Evolutionary conservation across 2,797 vertebrate genomes (phyloP).

Genomic region (Cuculus canorus): DNA sequence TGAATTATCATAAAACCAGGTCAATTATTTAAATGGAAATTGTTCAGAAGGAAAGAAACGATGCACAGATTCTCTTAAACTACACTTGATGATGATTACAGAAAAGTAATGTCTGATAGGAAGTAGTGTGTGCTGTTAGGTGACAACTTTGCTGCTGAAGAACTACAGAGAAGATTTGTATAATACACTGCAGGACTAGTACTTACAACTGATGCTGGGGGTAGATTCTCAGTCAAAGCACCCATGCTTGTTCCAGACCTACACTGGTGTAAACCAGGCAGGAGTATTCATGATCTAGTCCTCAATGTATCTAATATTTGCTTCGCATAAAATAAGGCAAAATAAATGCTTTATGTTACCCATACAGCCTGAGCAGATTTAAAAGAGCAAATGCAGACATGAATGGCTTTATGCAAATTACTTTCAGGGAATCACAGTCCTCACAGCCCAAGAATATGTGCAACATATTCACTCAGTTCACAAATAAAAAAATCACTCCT

Average conservation of each 20-base stretch:
- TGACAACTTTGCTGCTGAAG: constrained; percentile 51
- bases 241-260: not conserved
- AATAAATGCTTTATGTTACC: not conserved
- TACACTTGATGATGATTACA: constrained; percentile 37
- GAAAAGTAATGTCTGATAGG: constrained; percentile 43
- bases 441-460: not conserved
- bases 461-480: not conserved
- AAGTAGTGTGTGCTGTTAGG: constrained; percentile 29
- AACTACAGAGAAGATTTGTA: not conserved
- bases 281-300: not conserved
- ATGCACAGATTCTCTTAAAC: constrained; percentile 36
- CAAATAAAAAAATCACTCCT: not conserved
- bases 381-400: not conserved
- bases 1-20: constrained; percentile 51
- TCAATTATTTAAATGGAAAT: constrained; percentile 60
- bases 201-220: not conserved
- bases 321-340: constrained; percentile 9
- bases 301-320: not conserved
- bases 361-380: not conserved
- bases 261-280: not conserved
- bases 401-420: not conserved
- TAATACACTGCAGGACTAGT: not conserved
- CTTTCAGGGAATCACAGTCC: not conserved
- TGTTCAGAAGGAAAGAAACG: constrained; percentile 27
- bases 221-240: not conserved